Evolutionary conservation across 2,888 invertebrate species (phyloP).

Genomic region (Clunio marinus): DNA sequence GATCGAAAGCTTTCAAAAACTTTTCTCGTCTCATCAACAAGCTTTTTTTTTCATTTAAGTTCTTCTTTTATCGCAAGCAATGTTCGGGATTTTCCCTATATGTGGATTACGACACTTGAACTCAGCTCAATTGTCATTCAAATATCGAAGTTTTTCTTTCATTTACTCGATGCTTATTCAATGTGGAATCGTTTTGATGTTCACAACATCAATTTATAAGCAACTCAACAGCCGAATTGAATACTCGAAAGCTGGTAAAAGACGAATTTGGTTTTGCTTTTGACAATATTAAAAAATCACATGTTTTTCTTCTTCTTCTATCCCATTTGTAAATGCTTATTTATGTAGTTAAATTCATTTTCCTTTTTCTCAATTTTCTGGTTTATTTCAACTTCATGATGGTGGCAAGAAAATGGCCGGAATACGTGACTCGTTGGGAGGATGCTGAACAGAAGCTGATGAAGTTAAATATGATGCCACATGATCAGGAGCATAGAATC

Average conservation of each 20-base stretch:
- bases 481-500: constrained; percentile 23
- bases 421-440: constrained; percentile 28
- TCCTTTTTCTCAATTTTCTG: constrained; percentile 37
- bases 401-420: constrained; percentile 27
- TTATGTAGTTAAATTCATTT: constrained; percentile 34
- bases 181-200: constrained; percentile 31
- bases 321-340: not conserved
- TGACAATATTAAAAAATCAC: not conserved
- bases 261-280: not conserved
- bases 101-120: constrained; percentile 7
- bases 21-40: too few species aligned
- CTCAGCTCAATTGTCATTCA: constrained; percentile 23
- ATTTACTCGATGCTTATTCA: constrained; percentile 29
- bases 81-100: constrained; percentile 33
- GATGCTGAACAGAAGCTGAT: constrained; percentile 15
- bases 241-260: constrained; percentile 35
- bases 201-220: constrained; percentile 30
- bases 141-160: constrained; percentile 18
- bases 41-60: too few species aligned
- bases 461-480: constrained; percentile 21
- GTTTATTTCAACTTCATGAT: constrained; percentile 34
- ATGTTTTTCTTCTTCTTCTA: not conserved
- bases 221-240: constrained; percentile 33
- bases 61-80: constrained; percentile 20
- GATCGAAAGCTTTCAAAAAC: too few species aligned